Conservation (phyloP, 2,888 invertebrate genomes). For the Pseudococcus viburni region DNA sequence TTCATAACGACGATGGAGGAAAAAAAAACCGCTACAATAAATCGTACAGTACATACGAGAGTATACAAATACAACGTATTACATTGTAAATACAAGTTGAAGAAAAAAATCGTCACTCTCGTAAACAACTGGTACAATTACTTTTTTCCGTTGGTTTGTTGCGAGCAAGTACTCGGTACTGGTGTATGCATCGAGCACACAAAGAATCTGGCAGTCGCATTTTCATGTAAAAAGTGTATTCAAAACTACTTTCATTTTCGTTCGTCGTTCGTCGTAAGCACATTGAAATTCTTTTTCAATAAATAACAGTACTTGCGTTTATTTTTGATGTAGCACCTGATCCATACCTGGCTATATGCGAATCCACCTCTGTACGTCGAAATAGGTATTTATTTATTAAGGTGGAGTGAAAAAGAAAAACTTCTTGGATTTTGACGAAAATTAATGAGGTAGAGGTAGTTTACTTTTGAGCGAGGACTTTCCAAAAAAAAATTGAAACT, state of each 20-base stretch:
- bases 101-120: background rate
- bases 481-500: no score
- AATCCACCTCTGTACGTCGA: no score
- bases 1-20: background rate
- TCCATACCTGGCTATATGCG: no score
- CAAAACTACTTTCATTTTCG: conserved; percentile 25
- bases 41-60: background rate
- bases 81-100: background rate
- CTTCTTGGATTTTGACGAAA: no score
- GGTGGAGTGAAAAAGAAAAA: no score
- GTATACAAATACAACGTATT: background rate
- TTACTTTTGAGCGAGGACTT: no score
- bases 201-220: conserved; percentile 9
- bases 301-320: no score
- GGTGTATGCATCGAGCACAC: background rate
- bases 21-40: background rate
- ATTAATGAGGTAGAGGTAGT: no score
- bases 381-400: no score
- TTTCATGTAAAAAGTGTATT: conserved; percentile 12
- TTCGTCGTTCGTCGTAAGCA: background rate
- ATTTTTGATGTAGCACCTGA: no score
- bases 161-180: background rate
- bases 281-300: conserved; percentile 9
- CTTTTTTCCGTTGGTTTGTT: conserved; percentile 29
- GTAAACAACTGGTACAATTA: conserved; percentile 26